phyloP scores from a whole-genome alignment of 2,888 invertebrate genomes.

The Polydrusus cervinus region DNA sequence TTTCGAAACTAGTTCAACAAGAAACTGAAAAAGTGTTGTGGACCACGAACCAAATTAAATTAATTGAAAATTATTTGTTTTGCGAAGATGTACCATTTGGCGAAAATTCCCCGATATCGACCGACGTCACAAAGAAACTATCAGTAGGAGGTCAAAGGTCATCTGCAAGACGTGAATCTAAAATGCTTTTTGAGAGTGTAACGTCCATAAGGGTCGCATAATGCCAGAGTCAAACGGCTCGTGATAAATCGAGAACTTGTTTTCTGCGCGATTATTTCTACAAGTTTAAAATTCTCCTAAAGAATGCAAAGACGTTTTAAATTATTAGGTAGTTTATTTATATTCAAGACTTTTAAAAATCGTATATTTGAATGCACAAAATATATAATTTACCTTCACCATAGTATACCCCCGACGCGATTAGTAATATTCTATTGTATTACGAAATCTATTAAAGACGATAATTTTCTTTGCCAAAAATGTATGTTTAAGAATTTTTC shows the following conservation, averaged over 20 bases:
- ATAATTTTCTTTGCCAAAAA: too few relatives aligned
- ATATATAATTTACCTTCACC: too few relatives aligned
- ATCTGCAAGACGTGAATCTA: slow-evolving; percentile 64
- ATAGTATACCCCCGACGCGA: too few relatives aligned
- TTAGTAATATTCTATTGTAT: too few relatives aligned
- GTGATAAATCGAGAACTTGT: slow-evolving; percentile 50
- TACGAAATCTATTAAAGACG: too few relatives aligned
- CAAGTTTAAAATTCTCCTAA: slow-evolving; percentile 7
- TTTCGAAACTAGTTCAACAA: too few relatives aligned
- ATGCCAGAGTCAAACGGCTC: slow-evolving; percentile 65
- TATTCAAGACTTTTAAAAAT: background rate
- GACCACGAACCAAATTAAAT: background rate
- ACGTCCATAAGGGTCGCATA: slow-evolving; percentile 65
- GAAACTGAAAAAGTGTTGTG: background rate
- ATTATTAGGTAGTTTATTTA: background rate
- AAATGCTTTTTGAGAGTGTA: slow-evolving; percentile 64
- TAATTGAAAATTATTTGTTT: background rate
- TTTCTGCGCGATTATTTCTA: slow-evolving; percentile 34
- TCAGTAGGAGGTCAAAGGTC: slow-evolving; percentile 58
- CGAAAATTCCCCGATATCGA: slow-evolving; percentile 18
- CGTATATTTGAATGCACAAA: too few relatives aligned
- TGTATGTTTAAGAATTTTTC: too few relatives aligned
- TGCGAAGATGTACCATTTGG: background rate
- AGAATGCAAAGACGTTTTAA: background rate
- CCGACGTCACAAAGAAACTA: slow-evolving; percentile 48